These are phyloP conservation scores for Apamea epomidion DNA, from an alignment of 2,888 invertebrate genomes.

Conservation along the genomic window DNA sequence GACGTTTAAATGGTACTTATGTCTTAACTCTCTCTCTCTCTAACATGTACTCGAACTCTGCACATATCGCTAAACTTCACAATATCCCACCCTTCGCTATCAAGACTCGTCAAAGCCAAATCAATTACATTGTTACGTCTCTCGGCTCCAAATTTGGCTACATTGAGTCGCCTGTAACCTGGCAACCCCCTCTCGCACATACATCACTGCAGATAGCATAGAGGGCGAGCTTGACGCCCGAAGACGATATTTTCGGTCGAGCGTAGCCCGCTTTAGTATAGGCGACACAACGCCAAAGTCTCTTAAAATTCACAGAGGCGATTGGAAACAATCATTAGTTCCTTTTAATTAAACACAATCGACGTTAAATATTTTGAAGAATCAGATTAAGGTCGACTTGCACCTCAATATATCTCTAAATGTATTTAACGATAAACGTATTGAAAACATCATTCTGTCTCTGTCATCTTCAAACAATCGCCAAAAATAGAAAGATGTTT, in stretches of 20 bases:
- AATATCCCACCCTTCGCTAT: neutral
- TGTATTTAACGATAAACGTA: neutral
- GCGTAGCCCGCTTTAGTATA: neutral
- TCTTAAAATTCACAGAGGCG: neutral
- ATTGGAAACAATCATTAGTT: no score
- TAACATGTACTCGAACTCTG: neutral
- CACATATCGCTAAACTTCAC: neutral
- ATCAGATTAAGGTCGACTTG: neutral
- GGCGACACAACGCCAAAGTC: neutral
- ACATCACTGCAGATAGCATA: constrained; percentile 50
- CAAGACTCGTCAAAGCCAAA: constrained; percentile 28
- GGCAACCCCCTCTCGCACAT: constrained; percentile 46
- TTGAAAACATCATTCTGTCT: neutral
- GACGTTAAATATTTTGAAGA: neutral
- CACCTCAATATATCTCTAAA: no score
- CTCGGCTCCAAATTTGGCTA: constrained; percentile 13
- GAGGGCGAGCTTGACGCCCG: constrained; percentile 34
- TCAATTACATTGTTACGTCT: constrained; percentile 33
- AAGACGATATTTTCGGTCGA: constrained; percentile 49
- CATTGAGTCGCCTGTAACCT: constrained; percentile 13
- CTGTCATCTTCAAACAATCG: neutral
- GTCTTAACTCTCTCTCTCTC: neutral
- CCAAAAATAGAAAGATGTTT: neutral
- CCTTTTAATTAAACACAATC: no score
- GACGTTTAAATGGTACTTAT: neutral